Evolutionary conservation across 1,140 invertebrate genomes (phyloP), one percentile per base, ranked within the genome.

Genomic region (Apis florea): DNA sequence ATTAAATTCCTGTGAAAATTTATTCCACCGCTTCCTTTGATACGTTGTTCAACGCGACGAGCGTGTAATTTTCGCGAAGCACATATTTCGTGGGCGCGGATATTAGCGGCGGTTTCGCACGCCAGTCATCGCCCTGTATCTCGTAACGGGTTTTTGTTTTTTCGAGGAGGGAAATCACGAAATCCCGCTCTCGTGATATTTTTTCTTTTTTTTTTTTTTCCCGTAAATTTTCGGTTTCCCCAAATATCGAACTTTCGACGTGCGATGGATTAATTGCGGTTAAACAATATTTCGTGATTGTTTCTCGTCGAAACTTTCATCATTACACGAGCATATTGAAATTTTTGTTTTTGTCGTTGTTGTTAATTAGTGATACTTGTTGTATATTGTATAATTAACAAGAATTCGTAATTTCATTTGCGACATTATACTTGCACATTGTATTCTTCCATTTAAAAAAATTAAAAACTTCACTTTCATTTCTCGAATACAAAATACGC

Each of bases 1-100:
- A 81, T 81, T 56, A 81, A 81, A 81, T 81, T 81, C 79, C 79
- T 75, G 63, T 81, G 79, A 24, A 81, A 81, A 81, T 81, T 81
- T 81, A 81, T 81, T 68, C 72, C 79, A 40, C 12, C 63, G 63
- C 71, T 81, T 17, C 63, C 79, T 81, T 81, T 81, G 79, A 81
- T 67, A 58, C 71, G 63, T 75, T 75, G 63, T 53, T 31, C 71
- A n/a, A 8, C 26, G 21, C 51, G 31, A 53, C 59, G 59, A 47
- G n/a, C 72, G 72, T 68, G 79, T 81, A 81, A 81, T 75, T 81
- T 81, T 75, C 72, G 63, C 59, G 40, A 13, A n/a, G 40, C 79
- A 40, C 63, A 59, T 81, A 75, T 75, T 75, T 75, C 63, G 63
- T 19, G 53, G 10, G 31, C 61, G 54, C 71, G 63, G 31, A 67